Evolutionary conservation across 2,797 vertebrate genomes (phyloP).

Genomic region (Toxotes lorentzi): DNA sequence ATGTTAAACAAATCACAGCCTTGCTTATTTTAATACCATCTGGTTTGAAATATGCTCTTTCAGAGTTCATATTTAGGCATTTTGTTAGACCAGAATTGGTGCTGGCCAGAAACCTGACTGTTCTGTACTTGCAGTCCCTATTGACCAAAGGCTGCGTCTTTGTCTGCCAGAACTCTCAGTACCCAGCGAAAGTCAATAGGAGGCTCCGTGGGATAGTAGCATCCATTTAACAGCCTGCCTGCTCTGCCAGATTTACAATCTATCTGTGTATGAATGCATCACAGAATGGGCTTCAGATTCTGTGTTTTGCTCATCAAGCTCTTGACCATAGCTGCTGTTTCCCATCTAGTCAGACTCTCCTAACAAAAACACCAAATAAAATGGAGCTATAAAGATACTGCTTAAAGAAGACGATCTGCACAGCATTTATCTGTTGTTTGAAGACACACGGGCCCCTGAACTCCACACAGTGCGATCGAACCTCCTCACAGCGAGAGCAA

Average conservation of each 20-base stretch:
- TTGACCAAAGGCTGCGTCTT: conserved; percentile 55
- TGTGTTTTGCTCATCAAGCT: conserved; percentile 11
- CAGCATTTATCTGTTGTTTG: conserved; percentile 18
- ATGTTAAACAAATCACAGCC: conserved; percentile 20
- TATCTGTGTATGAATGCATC: conserved; percentile 12
- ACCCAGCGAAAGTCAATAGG: conserved; percentile 54
- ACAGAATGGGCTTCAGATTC: conserved; percentile 17
- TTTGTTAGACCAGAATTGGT: conserved; percentile 43
- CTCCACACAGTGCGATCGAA: conserved; percentile 23
- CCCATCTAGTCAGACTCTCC: background rate
- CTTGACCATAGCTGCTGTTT: background rate
- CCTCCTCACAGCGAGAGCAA: background rate
- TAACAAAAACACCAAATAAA: background rate
- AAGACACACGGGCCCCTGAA: background rate
- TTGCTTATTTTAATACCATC: conserved; percentile 40
- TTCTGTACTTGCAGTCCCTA: conserved; percentile 44
- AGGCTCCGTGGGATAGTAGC: conserved; percentile 38
- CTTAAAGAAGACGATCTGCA: background rate
- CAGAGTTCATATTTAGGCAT: conserved; percentile 34
- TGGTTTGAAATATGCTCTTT: conserved; percentile 52
- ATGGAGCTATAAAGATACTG: conserved; percentile 1
- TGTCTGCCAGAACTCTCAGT: conserved; percentile 44
- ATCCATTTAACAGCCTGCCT: conserved; percentile 47
- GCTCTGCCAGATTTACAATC: conserved; percentile 33
- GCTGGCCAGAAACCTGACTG: conserved; percentile 44